phyloP scores from a whole-genome alignment of 1,140 invertebrate genomes.

The Doryteuthis pealeii region DNA sequence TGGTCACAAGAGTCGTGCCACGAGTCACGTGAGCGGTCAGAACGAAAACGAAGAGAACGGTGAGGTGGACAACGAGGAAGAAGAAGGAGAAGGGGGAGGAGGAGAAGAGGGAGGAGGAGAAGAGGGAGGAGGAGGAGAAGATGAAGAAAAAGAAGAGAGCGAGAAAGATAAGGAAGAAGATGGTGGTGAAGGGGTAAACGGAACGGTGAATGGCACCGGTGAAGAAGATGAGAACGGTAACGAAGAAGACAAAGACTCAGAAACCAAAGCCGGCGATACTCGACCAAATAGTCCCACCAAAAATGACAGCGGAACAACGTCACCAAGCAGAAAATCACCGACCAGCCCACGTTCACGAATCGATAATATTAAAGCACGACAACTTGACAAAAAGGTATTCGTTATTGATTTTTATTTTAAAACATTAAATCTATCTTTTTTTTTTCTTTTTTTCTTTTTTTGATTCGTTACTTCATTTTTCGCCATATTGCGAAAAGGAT shows the following conservation, averaged over 20 bases:
- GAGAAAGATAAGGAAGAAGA: neutral
- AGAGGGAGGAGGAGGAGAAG: neutral
- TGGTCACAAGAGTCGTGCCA: constrained; percentile 26
- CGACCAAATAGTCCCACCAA: neutral
- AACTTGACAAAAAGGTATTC: neutral
- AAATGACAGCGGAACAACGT: neutral
- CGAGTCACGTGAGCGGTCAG: neutral
- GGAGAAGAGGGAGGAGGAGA: neutral
- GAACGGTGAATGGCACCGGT: neutral
- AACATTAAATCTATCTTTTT: too few relatives aligned
- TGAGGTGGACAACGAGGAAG: neutral
- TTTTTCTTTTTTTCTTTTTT: too few relatives aligned
- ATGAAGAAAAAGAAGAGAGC: neutral
- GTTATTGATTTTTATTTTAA: neutral
- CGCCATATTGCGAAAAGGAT: too few relatives aligned
- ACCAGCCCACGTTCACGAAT: neutral
- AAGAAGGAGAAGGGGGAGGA: neutral
- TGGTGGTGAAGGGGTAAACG: neutral
- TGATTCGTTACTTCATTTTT: too few relatives aligned
- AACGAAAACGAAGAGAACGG: neutral
- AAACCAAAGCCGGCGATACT: too few relatives aligned
- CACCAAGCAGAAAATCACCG: neutral
- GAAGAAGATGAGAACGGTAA: neutral
- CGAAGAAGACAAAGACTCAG: neutral
- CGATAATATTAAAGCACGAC: neutral